A percentile compares a stretch with the other conserved stretches of the same genome.
These are phyloP conservation scores for Peromyscus maniculatus DNA, from an alignment of 2,113 vertebrate genomes.

Conservation along the genomic window DNA sequence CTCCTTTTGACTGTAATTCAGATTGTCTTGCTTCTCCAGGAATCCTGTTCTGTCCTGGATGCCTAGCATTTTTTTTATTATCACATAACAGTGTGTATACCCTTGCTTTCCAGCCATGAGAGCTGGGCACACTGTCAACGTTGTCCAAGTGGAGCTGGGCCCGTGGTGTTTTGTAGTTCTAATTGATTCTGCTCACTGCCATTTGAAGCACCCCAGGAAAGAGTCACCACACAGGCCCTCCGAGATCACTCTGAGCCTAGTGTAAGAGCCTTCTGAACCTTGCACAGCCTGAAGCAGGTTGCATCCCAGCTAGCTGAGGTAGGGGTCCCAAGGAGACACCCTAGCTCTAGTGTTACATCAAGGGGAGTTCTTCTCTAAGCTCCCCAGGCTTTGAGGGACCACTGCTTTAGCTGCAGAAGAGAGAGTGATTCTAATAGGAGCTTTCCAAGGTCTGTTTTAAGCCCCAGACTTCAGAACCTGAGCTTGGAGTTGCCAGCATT, in stretches of 20 bases:
- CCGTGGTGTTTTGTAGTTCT: background rate
- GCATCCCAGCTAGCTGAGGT: background rate
- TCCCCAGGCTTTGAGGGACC: background rate
- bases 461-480: background rate
- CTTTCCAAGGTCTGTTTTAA: background rate
- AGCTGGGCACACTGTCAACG: accelerated
- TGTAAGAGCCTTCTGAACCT: background rate
- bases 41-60: background rate
- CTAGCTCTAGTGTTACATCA: accelerated
- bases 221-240: background rate
- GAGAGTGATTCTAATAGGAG: background rate
- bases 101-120: background rate
- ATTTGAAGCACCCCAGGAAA: background rate
- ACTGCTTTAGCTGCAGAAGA: background rate
- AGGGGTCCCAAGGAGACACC: no score
- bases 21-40: background rate
- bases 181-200: background rate
- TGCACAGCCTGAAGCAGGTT: background rate
- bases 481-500: background rate
- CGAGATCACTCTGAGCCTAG: background rate
- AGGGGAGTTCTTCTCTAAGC: background rate
- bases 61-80: background rate
- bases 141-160: background rate
- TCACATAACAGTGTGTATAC: background rate
- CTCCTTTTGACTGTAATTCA: background rate